A percentile compares a stretch with the other conserved stretches of the same genome.
phyloP scores from a whole-genome alignment of 2,888 invertebrate genomes.

The Parnassius mnemosyne region DNA sequence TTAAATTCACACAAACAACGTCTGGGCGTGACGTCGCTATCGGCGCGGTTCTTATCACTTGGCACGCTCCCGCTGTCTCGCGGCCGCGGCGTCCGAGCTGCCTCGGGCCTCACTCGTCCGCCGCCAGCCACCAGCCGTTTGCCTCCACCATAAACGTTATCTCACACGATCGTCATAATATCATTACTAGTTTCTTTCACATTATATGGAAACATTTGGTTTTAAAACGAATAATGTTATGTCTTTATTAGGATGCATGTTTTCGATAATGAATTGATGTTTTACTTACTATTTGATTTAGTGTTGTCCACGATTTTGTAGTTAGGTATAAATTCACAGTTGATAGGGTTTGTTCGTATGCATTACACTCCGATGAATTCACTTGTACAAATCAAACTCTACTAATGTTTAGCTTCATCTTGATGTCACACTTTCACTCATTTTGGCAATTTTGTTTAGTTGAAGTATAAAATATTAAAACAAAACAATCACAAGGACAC shows the following conservation, averaged over 20 bases:
- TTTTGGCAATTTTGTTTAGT: conserved; percentile 54
- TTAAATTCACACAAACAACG: conserved; percentile 81
- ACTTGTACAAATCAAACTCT: conserved; percentile 54
- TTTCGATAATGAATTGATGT: conserved; percentile 6
- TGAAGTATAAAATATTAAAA: conserved; percentile 61
- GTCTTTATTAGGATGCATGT: conserved; percentile 4
- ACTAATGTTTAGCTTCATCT: conserved; percentile 48
- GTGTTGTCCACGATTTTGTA: conserved; percentile 74
- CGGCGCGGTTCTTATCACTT: conserved; percentile 80
- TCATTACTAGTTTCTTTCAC: conserved; percentile 9
- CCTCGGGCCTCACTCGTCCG: conserved; percentile 61
- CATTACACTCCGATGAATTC: conserved; percentile 62
- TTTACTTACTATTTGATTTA: conserved; percentile 76
- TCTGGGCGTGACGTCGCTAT: conserved; percentile 80
- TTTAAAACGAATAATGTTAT: conserved; percentile 7
- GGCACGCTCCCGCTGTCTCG: conserved; percentile 78
- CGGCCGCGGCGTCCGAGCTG: conserved; percentile 55
- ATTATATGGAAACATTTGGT: conserved; percentile 4
- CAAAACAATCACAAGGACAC: conserved; percentile 74
- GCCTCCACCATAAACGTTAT: conserved; percentile 58
- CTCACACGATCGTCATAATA: conserved; percentile 34
- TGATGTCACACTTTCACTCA: conserved; percentile 66
- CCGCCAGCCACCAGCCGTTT: conserved; percentile 34
- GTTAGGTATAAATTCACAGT: conserved; percentile 57
- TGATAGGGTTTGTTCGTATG: conserved; percentile 64